Evolutionary conservation across 2,888 invertebrate genomes (phyloP), one percentile per base, ranked within the genome.

Genomic region (Macrostomum cliftonense): DNA sequence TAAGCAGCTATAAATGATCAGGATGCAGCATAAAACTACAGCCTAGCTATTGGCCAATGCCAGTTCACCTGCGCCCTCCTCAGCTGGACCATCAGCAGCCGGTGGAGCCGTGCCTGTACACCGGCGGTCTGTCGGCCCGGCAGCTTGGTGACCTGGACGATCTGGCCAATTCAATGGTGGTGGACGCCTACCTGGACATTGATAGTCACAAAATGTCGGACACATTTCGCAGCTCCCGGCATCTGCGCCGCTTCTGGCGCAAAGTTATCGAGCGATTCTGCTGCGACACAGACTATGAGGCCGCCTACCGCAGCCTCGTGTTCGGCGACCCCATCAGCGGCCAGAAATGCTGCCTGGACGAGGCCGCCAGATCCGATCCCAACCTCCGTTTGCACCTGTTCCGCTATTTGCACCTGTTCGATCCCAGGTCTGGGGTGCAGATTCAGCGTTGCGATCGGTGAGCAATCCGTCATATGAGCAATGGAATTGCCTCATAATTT

Each of bases 131-230:
- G 88, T 86, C 86, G 61, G 86, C 91, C 36, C 82, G 83, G 61
- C 93, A 95, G 73, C 76, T 97, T 55, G 91, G 89, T 43, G 89
- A 91, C 68, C 88, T 88, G 72, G 97, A 97, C 72, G 97, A 97
- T 73, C 73, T 91, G 64, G 91, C 93, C 53, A 93, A 93, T 53
- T 83, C 87, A 51, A 76, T 97, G 51, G 82, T 93, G 59, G 77
- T 97, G 56, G 97, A 97, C 75, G 84, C 93, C 5, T 83, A 83
- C 71, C 77, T 97, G 60, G 89, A 89, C 52, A 93, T 97, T 70
- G 80, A 79, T 45, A 85, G 88, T 54, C 89, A 91, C 68, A 97
- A 97, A 76, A 97, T 97, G 95, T 88, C 88, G 67, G 79, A 83
- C 59, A 80, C 76, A 79, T 79, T 67, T 54, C 60, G 49, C 38